Conservation (phyloP, 2,113 vertebrate genomes). For the Corydoras maculifer region DNA sequence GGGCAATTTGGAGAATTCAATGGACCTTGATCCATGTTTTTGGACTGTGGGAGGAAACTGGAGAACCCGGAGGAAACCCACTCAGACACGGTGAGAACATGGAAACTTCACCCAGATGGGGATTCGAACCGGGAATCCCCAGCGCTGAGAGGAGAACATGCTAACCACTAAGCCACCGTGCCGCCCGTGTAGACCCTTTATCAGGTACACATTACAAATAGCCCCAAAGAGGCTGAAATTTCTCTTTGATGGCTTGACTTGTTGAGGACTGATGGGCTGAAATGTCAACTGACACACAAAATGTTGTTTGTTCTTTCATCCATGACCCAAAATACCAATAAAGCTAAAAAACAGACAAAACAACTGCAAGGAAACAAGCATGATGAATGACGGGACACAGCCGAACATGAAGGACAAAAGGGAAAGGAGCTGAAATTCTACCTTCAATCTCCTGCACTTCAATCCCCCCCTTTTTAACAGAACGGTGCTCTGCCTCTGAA, state of each 20-base stretch:
- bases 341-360: neutral
- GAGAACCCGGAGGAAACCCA: too few species aligned
- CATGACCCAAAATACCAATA: conserved; percentile 5
- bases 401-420: neutral
- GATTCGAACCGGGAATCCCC: too few species aligned
- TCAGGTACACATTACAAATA: neutral
- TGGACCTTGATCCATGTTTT: too few species aligned
- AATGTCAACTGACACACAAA: conserved; percentile 13
- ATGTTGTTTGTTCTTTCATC: conserved; percentile 8
- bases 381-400: neutral
- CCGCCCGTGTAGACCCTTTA: too few species aligned
- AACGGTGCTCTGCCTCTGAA: conserved; percentile 87
- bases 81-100: too few species aligned
- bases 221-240: neutral
- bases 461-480: conserved; percentile 95
- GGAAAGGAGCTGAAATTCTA: conserved; percentile 44
- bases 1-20: too few species aligned
- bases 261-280: neutral
- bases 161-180: too few species aligned
- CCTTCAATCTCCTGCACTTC: conserved; percentile 86
- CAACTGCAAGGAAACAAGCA: neutral
- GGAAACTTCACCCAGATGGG: too few species aligned
- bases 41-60: too few species aligned
- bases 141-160: too few species aligned
- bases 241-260: conserved; percentile 5